A percentile compares a stretch with the other conserved stretches of the same genome.
These are phyloP conservation scores for Nephrotoma appendiculata DNA, from an alignment of 2,888 invertebrate genomes.

Conservation along the genomic window DNA sequence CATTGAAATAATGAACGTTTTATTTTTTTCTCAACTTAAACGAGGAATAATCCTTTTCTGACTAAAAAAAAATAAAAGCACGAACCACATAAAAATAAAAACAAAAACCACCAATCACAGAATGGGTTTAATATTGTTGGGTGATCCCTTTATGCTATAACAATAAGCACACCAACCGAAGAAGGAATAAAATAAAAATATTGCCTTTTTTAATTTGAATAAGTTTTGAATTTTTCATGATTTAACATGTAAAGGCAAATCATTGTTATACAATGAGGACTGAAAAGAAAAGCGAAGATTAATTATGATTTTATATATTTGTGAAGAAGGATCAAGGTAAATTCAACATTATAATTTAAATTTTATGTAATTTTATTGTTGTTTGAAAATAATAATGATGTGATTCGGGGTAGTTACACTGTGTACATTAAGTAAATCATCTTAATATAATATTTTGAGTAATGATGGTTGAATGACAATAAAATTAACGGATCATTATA, in stretches of 20 bases:
- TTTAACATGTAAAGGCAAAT: background rate
- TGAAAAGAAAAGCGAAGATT: background rate
- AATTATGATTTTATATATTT: background rate
- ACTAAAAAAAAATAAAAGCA: background rate
- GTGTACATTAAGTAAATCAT: too few relatives aligned
- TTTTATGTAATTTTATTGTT: background rate
- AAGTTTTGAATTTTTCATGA: background rate
- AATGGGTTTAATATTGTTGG: background rate
- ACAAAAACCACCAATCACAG: background rate
- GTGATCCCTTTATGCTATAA: background rate
- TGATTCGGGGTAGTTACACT: background rate
- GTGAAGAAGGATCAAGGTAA: background rate
- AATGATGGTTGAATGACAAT: too few relatives aligned
- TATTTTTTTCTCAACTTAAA: background rate
- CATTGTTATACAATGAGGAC: background rate
- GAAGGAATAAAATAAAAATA: background rate
- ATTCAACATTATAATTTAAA: background rate
- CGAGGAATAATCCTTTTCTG: background rate
- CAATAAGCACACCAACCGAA: background rate
- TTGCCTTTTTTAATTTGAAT: background rate
- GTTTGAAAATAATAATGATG: background rate
- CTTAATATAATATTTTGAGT: too few relatives aligned
- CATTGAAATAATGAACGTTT: background rate
- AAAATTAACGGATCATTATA: too few relatives aligned
- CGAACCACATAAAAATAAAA: background rate